Conservation (phyloP, 2,888 invertebrate species). For the Clostera curtula region DNA sequence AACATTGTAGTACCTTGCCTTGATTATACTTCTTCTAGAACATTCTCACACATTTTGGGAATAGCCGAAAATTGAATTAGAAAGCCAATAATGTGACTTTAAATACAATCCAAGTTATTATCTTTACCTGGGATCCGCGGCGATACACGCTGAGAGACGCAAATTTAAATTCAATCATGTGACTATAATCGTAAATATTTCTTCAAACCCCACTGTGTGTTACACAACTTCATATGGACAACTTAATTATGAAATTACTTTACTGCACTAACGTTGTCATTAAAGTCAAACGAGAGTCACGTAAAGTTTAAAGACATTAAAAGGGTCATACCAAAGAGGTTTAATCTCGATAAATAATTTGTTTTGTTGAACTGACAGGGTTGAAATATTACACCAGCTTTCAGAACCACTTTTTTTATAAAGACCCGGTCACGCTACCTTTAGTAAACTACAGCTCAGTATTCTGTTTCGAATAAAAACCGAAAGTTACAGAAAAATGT, state of each 20-base stretch:
- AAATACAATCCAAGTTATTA: constrained; percentile 30
- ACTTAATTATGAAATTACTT: constrained; percentile 46
- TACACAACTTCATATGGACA: constrained; percentile 24
- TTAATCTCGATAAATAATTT: constrained; percentile 30
- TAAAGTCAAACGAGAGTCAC: constrained; percentile 23
- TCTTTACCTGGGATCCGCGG: constrained; percentile 47
- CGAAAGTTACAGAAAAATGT: too few relatives aligned
- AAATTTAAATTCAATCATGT: constrained; percentile 55
- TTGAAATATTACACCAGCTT: constrained; percentile 28
- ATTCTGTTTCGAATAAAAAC: too few relatives aligned
- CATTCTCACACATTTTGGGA: constrained; percentile 23
- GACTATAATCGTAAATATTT: constrained; percentile 35
- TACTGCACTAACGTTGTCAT: constrained; percentile 35
- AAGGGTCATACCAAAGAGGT: constrained; percentile 27
- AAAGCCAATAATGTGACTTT: constrained; percentile 37
- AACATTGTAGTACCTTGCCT: too few relatives aligned
- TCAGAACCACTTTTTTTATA: not conserved
- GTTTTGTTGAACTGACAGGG: constrained; percentile 15
- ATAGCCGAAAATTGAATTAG: constrained; percentile 32
- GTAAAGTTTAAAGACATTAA: constrained; percentile 32
- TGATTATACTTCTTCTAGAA: too few relatives aligned
- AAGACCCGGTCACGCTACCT: too few relatives aligned
- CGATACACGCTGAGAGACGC: constrained; percentile 46
- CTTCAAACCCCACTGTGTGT: constrained; percentile 13
- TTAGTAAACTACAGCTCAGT: too few relatives aligned